Percentiles rank a stretch among this genome's conserved stretches.
These are phyloP conservation scores for Columba guinea DNA, from an alignment of 2,797 vertebrate genomes.

Conservation along the genomic window DNA sequence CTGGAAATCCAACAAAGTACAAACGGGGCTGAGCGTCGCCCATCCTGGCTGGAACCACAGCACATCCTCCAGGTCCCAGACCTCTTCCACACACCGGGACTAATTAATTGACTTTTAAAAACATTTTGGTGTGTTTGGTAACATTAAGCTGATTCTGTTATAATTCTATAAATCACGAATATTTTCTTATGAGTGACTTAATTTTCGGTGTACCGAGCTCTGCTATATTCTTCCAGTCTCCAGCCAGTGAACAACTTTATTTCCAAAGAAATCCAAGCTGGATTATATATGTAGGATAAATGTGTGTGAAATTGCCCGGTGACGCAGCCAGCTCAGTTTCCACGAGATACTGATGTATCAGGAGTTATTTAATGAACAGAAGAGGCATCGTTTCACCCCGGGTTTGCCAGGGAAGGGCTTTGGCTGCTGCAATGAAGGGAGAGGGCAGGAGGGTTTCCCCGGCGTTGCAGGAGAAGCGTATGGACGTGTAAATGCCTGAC, in stretches of 20 bases:
- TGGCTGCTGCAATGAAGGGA: not conserved
- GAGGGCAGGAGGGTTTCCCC: not conserved
- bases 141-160: not conserved
- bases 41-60: not conserved
- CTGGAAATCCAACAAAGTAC: not conserved
- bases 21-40: not conserved
- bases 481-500: not conserved
- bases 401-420: not conserved
- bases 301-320: not conserved
- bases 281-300: not conserved
- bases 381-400: not conserved
- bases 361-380: not conserved
- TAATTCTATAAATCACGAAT: not conserved
- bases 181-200: accelerated
- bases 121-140: accelerated
- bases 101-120: not conserved
- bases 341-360: constrained; percentile 31
- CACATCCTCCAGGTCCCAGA: not conserved
- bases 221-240: not conserved
- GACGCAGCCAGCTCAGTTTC: not conserved
- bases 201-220: not conserved
- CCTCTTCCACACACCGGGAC: not conserved
- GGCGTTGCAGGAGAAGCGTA: not conserved
- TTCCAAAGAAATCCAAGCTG: constrained; percentile 13
- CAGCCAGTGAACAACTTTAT: not conserved